Base-by-base conservation (phyloP, 37 sponge, comb jelly and placozoan genomes). In the Chondrilla cf. caribensis region DNA sequence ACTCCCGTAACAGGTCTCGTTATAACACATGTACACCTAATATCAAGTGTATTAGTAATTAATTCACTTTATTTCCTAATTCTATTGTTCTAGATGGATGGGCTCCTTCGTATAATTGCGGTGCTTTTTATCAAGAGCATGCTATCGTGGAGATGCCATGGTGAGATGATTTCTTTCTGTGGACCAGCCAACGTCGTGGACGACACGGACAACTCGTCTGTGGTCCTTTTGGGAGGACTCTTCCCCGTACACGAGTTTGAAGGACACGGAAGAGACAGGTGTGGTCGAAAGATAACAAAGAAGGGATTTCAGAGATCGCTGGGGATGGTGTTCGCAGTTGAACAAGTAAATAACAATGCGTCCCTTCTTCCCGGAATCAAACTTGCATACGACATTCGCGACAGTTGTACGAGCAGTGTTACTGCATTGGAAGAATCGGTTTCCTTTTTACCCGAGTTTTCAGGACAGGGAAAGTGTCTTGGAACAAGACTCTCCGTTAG, bases 311-410 rank as follows among this genome's bases (percentile, higher is more conserved):
- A 70, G 31, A 70, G 72, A 8, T 21, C 72, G 8, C 19, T 37
- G 40, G 72, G 31, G 5, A 70, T 70, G 72, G 72, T 70, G 40
- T 70, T 29, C 19, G 72, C 72, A 5, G 40, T 70, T 18, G 72
- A 70, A 18, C 22, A 18, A 5, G 31, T 70, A 6, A 70, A 70
- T 19, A 37, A 37, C 38, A 70, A 70, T 17, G 40, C 37, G 6
- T 18, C 22, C 21, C 7, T 38, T 32, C 72, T 70, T 31, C 72
- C 72, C 6, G 39, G 72, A 21, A 70, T 70, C 29, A 37, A 37
- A 19, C 72, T 70, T 32, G 72, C 40, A 4, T 70, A 38, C 29
- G 72, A 70, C 40, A 70, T 70, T 21, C 37, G 21, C 9, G 72
- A 70, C 29, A 70, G 31, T 31, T 70, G 72, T 70, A 32, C 21